Percentiles rank a stretch among this genome's conserved stretches.
Conservation (phyloP, 2,797 vertebrate genomes). For the Parotocinclus haroldoi region DNA sequence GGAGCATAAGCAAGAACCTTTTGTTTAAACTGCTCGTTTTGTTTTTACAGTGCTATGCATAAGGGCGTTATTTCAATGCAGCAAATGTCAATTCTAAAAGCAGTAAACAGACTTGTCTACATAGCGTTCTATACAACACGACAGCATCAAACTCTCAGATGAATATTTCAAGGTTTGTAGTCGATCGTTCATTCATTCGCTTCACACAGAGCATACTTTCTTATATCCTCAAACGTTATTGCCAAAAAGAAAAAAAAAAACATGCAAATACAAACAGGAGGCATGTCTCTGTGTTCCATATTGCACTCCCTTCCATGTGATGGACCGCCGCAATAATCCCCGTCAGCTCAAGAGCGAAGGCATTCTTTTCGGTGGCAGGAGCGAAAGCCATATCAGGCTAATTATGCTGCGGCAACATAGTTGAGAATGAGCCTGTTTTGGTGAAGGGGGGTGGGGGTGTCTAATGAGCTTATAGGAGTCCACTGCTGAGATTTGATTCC, state of each 20-base stretch:
- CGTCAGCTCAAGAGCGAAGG: slow-evolving; percentile 63
- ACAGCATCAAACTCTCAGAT: too few relatives aligned
- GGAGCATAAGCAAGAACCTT: too few relatives aligned
- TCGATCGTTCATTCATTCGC: not conserved
- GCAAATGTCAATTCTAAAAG: too few relatives aligned
- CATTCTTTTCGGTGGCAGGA: slow-evolving; percentile 56
- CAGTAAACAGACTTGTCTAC: too few relatives aligned
- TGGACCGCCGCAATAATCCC: slow-evolving; percentile 74
- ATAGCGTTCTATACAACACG: too few relatives aligned
- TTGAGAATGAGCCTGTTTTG: slow-evolving; percentile 63
- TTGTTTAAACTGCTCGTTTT: too few relatives aligned
- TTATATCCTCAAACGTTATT: not conserved
- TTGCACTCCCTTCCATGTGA: slow-evolving; percentile 57
- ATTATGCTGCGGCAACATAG: slow-evolving; percentile 68
- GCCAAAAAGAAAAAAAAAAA: slow-evolving; percentile 20
- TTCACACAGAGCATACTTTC: not conserved
- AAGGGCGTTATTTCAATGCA: too few relatives aligned
- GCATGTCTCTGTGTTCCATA: slow-evolving; percentile 51
- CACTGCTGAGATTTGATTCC: slow-evolving; percentile 75
- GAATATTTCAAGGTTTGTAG: not conserved
- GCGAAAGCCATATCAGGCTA: slow-evolving; percentile 60
- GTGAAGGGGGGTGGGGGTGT: too few relatives aligned
- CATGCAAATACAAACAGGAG: too few relatives aligned
- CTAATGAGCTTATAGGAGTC: slow-evolving; percentile 77
- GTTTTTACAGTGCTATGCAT: too few relatives aligned